Base-by-base conservation (phyloP, 2,113 vertebrate genomes). In the Echinops telfairi region DNA sequence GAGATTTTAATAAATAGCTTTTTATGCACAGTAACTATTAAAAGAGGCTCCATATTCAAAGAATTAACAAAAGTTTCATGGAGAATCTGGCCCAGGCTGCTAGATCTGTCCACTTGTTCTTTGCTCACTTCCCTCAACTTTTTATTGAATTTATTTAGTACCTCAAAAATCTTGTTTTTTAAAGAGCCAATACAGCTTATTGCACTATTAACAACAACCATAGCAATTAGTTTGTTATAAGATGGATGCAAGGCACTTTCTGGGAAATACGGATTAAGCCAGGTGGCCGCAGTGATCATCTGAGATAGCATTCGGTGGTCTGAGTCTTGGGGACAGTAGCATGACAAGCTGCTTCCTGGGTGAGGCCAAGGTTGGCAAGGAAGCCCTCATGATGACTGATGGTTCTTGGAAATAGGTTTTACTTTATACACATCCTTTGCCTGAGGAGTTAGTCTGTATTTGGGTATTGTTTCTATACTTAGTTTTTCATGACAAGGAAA, bases 1-100 rank as follows among this genome's bases (percentile, higher is more conserved):
- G 89, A 81, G 95, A 93, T 96, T 95, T 96, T 87, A 81, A 38
- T 93, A 93, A 95, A 80, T 97, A 94, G 78, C 53, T 92, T 96
- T 96, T 91, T 94, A 91, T 75, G 84, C 70, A 84, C 57, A 88
- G n/a, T 92, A 68, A 89, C 75, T 83, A 60, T 57, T 88, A 58
- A 85, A 58, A 85, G 60, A 62, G 38, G 62, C 38, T 88, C 88
- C 88, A 73, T 91, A 78, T 86, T 95, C 53, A 81, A 93, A 86
- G 40, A 78, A 92, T 88, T 93, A 93, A 93, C 87, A 57, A 1
- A 8, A 40, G 91, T 80, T 89, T 88, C 76, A 90, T 84, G 91
- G 84, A 91, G 86, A 77, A 47, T 82, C 19, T 80, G n/a, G 33
- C 19, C 86, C 94, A 75, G 86, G 64, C 66, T 87, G 3, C 90